These are phyloP conservation scores for Aproaerema taeniolella DNA, from an alignment of 2,888 invertebrate species.

Conservation along the genomic window DNA sequence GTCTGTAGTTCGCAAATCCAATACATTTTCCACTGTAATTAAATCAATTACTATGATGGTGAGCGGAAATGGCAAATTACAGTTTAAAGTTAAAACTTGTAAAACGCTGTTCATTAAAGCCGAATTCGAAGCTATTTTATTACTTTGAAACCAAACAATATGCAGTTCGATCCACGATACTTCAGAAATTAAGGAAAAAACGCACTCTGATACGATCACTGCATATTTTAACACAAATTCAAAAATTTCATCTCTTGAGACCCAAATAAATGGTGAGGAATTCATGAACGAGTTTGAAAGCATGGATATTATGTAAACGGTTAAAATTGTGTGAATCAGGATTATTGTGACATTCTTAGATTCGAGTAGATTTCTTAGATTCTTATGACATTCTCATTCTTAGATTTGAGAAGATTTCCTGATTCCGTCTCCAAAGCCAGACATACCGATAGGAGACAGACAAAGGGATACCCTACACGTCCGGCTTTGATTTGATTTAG, in stretches of 20 bases:
- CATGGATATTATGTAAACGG: not conserved
- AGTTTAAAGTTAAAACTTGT: not conserved
- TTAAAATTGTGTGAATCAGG: not conserved
- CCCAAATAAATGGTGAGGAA: no score
- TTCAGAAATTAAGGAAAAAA: no score
- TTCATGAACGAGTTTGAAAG: no score
- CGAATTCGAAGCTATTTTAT: not conserved
- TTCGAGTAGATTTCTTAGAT: not conserved
- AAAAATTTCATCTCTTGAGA: no score
- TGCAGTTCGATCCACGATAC: no score
- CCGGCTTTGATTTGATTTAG: conserved; percentile 10
- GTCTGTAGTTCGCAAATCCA: not conserved
- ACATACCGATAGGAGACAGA: not conserved
- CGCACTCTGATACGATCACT: no score
- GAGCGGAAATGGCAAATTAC: not conserved
- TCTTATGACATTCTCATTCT: no score
- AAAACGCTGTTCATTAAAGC: not conserved
- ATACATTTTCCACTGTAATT: not conserved
- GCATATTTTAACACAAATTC: no score
- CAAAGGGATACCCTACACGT: not conserved
- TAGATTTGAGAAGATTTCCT: no score
- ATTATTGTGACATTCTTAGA: not conserved
- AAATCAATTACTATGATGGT: not conserved
- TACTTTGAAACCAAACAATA: no score
- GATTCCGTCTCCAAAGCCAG: no score